Percentiles rank a stretch among this genome's conserved stretches.
Evolutionary conservation across 1,140 invertebrate species (phyloP).

Genomic region (Parasteatoda tepidariorum): DNA sequence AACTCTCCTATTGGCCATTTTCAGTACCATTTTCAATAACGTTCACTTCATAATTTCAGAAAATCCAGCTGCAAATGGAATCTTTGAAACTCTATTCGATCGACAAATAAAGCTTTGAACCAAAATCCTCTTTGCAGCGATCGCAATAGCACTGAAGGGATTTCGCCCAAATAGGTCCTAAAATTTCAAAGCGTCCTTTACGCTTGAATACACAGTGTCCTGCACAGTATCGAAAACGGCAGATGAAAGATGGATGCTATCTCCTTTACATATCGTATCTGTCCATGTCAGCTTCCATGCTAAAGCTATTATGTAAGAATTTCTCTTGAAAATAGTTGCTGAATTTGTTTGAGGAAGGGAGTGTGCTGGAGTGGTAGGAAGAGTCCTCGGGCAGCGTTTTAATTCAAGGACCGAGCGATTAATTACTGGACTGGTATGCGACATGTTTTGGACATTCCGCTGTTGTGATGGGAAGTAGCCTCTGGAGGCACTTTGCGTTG

Average conservation of each 20-base stretch:
- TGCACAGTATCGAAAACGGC: not conserved
- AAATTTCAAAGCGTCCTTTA: no score
- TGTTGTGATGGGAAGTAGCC: conserved; percentile 3
- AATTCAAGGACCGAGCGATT: conserved; percentile 31
- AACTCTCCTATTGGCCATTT: no score
- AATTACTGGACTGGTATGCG: conserved; percentile 43
- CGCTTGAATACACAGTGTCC: not conserved
- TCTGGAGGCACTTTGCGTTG: conserved; percentile 17
- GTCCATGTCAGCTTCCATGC: not conserved
- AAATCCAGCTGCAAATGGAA: no score
- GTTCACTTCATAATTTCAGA: no score
- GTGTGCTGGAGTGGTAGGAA: not conserved
- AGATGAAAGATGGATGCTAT: conserved; percentile 32
- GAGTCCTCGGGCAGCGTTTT: conserved; percentile 17
- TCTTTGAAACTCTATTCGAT: no score
- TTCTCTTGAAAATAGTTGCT: conserved; percentile 10
- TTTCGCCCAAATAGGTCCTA: no score
- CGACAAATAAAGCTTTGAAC: no score
- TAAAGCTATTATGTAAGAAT: conserved; percentile 50
- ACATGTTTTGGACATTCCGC: conserved; percentile 48
- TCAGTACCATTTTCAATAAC: no score
- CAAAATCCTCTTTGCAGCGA: no score
- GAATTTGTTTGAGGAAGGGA: not conserved
- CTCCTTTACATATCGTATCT: not conserved
- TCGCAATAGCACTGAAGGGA: no score